These are phyloP conservation scores for Pomatorhinus ruficollis DNA, from an alignment of 2,113 vertebrate genomes.

Conservation along the genomic window DNA sequence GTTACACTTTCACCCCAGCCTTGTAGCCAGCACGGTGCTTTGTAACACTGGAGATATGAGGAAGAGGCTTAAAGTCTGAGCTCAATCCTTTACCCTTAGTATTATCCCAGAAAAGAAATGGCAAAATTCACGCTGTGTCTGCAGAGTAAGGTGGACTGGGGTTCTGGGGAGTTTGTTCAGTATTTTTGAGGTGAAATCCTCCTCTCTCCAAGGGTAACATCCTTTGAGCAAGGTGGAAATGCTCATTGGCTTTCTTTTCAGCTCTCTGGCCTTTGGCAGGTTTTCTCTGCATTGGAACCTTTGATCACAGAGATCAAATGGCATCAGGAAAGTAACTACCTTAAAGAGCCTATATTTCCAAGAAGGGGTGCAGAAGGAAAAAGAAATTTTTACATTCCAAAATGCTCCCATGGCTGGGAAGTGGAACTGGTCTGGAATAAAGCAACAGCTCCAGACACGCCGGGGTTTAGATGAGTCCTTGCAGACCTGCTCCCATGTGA, in stretches of 20 bases:
- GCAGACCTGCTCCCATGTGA: background rate
- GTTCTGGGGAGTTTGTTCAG: background rate
- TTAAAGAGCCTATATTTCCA: background rate
- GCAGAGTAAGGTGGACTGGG: background rate
- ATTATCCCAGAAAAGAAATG: background rate
- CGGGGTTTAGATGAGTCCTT: background rate
- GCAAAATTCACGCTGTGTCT: accelerated
- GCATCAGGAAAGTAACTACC: background rate
- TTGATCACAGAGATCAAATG: background rate
- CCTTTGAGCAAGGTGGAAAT: background rate
- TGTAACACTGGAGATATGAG: background rate
- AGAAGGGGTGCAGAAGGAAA: background rate
- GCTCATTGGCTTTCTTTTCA: background rate
- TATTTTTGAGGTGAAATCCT: background rate
- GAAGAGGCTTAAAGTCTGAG: background rate
- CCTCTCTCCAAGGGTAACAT: background rate
- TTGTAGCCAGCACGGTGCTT: background rate
- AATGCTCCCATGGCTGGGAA: background rate
- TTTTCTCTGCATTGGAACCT: background rate
- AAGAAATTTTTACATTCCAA: background rate
- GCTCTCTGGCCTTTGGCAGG: background rate
- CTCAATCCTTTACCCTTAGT: background rate
- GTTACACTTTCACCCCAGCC: background rate
- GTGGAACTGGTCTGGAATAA: background rate
- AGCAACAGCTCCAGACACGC: background rate